Base-by-base conservation (phyloP, 2,888 invertebrate genomes). In the Epicampocera succincta region DNA sequence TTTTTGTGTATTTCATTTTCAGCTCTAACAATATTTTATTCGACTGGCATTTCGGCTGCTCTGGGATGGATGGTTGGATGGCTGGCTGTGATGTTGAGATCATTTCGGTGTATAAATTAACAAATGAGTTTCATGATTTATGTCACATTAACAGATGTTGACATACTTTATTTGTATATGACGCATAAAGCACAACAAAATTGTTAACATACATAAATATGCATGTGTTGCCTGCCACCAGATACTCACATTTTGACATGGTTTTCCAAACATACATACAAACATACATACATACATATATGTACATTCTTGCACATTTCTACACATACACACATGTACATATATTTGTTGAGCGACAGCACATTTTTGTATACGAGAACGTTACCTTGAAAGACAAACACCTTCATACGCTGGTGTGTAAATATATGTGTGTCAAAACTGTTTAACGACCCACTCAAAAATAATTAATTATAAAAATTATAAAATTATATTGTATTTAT, bases 121-220 rank as follows among this genome's bases (percentile, higher is more conserved):
- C 73, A 78, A 78, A 74, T 74, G 69, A 74, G 63, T 76, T 76
- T 66, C 60, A 68, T 78, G 78, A 82, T 82, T 74, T 82, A 78
- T 78, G 78, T 74, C 82, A 82, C 78, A 78, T 74, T 63, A 74
- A 74, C 73, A 68, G 74, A 61, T 74, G 74, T 75, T 69, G 68
- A 80, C 80, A 80, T 80, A 75, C 80, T 80, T 74, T 80, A 69
- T 74, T 74, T 63, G 58, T 60, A 65, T 66, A 54, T 79, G 79
- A 74, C 74, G 68, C 74, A 80, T 58, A 56, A 48, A 74, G 42
- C 54, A 33, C 48, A 52, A 79, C 54, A 79, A 61, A n/a, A 63
- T 54, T 54, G 68, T 65, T 42, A 68, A 58, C 52, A 75, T 54
- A 58, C 52, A 75, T 54, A 52, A 50, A 61, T 48, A 42, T 40